Conservation (phyloP, 2,797 vertebrate species). For the Myripristis murdjan region DNA sequence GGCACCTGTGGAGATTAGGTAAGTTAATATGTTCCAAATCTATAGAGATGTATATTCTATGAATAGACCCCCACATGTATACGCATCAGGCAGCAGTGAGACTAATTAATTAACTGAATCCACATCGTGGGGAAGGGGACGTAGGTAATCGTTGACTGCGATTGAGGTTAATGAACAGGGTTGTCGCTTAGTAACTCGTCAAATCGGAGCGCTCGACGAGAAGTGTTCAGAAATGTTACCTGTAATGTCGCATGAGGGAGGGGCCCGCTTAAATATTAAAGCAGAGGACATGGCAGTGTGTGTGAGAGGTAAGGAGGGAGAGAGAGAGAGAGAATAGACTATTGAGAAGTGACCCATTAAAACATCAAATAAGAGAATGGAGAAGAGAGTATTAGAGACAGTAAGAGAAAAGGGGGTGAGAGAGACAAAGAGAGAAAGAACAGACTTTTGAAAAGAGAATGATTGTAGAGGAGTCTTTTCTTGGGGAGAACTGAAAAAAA, state of each 20-base stretch:
- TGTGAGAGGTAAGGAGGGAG: background rate
- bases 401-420: background rate
- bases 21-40: slow-evolving; percentile 70
- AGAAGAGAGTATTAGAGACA: background rate
- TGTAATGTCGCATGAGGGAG: slow-evolving; percentile 10
- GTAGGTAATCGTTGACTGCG: slow-evolving; percentile 43
- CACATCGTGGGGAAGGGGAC: slow-evolving; percentile 13
- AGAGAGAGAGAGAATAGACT: background rate
- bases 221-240: background rate
- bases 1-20: slow-evolving; percentile 65
- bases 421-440: background rate
- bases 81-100: slow-evolving; percentile 44
- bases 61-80: slow-evolving; percentile 59
- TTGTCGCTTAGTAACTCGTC: slow-evolving; percentile 12
- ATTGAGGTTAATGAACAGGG: slow-evolving; percentile 65
- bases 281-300: too few species aligned
- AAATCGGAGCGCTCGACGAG: slow-evolving; percentile 20
- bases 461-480: slow-evolving; percentile 33
- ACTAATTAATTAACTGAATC: slow-evolving; percentile 64
- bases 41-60: slow-evolving; percentile 63
- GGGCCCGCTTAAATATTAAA: too few species aligned
- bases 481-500: background rate
- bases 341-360: slow-evolving; percentile 1
- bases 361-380: background rate
- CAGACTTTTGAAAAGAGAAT: background rate